Conservation (phyloP, 1,140 invertebrate genomes). For the Drosophila seguyi region DNA sequence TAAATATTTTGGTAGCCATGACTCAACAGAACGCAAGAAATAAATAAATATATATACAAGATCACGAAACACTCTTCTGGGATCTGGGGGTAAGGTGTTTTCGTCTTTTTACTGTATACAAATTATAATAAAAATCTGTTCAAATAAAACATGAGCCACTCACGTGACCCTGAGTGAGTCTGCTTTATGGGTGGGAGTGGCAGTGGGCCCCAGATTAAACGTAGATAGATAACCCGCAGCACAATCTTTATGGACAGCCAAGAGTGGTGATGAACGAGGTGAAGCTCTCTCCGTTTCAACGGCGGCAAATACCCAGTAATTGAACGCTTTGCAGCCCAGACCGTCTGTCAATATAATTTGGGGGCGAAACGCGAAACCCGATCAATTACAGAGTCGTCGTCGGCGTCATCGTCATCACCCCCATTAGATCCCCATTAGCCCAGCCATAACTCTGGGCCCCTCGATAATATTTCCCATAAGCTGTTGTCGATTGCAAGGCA, state of each 20-base stretch:
- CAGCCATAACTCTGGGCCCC: slow-evolving; percentile 17
- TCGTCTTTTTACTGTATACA: slow-evolving; percentile 27
- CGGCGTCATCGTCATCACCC: not conserved
- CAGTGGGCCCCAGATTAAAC: slow-evolving; percentile 29
- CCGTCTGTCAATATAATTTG: slow-evolving; percentile 40
- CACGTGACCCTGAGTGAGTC: slow-evolving; percentile 31
- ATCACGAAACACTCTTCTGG: slow-evolving; percentile 4
- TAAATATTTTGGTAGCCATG: slow-evolving; percentile 40
- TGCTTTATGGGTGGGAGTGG: slow-evolving; percentile 19
- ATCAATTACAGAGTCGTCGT: slow-evolving; percentile 11
- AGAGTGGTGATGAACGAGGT: slow-evolving; percentile 1
- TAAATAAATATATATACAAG: slow-evolving; percentile 11
- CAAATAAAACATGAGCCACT: slow-evolving; percentile 41
- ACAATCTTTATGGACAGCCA: slow-evolving; percentile 48
- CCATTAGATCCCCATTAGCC: slow-evolving; percentile 40
- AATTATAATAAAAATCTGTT: slow-evolving; percentile 43
- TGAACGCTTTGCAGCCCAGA: slow-evolving; percentile 14
- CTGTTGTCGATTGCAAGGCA: slow-evolving; percentile 10
- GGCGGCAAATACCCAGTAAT: slow-evolving; percentile 11
- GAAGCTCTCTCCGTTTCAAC: not conserved
- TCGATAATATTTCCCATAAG: slow-evolving; percentile 26
- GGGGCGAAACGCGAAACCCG: slow-evolving; percentile 11
- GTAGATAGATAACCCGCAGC: slow-evolving; percentile 19
- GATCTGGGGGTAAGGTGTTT: slow-evolving; percentile 13
- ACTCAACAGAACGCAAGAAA: slow-evolving; percentile 32